phyloP scores from a whole-genome alignment of 2,888 invertebrate genomes.

The Entomobrya multifasciata region DNA sequence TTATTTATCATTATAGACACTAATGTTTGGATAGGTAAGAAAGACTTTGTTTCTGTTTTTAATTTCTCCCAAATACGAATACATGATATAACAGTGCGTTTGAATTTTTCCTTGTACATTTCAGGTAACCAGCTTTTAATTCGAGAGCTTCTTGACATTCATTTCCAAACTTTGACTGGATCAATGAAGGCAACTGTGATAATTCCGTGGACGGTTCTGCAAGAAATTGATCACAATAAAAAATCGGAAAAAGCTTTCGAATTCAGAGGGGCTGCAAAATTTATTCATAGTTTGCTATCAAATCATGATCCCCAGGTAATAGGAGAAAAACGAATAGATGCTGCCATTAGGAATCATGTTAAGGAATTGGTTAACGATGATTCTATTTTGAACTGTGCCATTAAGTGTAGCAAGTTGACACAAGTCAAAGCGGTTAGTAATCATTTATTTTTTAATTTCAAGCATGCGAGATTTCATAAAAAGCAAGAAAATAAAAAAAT shows the following conservation, averaged over 20 bases:
- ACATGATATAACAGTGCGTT: not conserved
- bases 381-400: constrained; percentile 78
- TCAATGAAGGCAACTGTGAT: constrained; percentile 54
- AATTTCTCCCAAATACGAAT: not conserved
- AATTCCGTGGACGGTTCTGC: constrained; percentile 79
- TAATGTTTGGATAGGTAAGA: constrained; percentile 77
- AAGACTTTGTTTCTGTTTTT: not conserved
- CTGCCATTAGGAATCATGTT: constrained; percentile 74
- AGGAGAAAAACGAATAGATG: constrained; percentile 77
- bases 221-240: constrained; percentile 76
- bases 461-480: not conserved
- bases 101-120: not conserved
- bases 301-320: constrained; percentile 75
- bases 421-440: constrained; percentile 35
- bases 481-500: no score
- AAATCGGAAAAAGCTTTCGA: not conserved
- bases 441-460: not conserved
- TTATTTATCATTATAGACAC: no score
- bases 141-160: constrained; percentile 63
- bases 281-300: constrained; percentile 70
- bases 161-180: constrained; percentile 54
- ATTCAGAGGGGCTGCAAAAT: constrained; percentile 63
- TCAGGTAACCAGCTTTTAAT: constrained; percentile 58
- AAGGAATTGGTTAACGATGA: constrained; percentile 76
- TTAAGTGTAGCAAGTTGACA: constrained; percentile 60